Base-by-base conservation (phyloP, 2,888 invertebrate species). In the Galerucella calmariensis region DNA sequence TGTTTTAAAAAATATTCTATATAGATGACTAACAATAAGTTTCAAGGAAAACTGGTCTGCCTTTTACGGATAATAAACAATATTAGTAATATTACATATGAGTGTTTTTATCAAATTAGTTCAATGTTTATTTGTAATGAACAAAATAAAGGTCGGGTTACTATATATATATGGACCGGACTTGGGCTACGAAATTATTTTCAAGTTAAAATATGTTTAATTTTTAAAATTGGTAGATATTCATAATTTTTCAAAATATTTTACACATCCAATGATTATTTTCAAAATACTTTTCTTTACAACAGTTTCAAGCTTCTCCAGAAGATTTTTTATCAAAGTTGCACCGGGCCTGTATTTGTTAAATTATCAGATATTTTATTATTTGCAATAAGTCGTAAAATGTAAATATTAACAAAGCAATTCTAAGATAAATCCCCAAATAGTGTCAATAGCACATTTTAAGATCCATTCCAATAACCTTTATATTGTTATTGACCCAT, bases 401-500 rank as follows among this genome's bases (percentile, higher is more conserved):
- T 20, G 20, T 10, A 56, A 56, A 56, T 56, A 56, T 56, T 56
- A 20, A 16, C 56, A 61, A 35, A 14, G 61, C 35, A 4, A 10
- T 62, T 62, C 11, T 16, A 63, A 65, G 20, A 65, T 65, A 44
- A 41, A 12, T 62, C 16, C 4, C 1, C 16, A 11, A 11, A 65
- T 46, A 65, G 20, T 56, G 56, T 56, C 56, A 56, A 56, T 20
- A 56, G 1, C 16, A 56, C 20, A 9, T 65, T 65, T 46, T 46
- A 11, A 16, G 63, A 44, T 65, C 46, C 46, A 16, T 20, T 20
- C 14, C 12, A 62, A 12, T 46, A 46, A 44, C 63, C 63, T 44
- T 16, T 46, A 16, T 11, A 46, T 69, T 69, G 69, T 69, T 69
- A 69, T 69, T 69, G 69, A 69, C 69, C 69, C 51, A 24, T 61